Percentiles rank a stretch among this genome's conserved stretches.
phyloP scores from a whole-genome alignment of 1,140 invertebrate genomes.

The Drosophila asahinai region DNA sequence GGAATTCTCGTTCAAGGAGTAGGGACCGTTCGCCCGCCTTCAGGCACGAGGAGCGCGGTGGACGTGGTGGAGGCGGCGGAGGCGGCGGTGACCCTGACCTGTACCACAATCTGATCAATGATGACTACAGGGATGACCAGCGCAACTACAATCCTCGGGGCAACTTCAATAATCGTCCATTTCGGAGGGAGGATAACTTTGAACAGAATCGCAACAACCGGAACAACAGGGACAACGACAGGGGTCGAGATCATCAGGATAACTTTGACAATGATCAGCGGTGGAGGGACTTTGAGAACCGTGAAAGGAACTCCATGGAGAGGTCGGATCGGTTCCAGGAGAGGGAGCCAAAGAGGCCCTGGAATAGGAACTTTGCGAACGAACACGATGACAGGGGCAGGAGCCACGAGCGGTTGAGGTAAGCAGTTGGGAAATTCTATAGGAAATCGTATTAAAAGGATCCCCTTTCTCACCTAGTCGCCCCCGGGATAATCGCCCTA shows the following conservation, averaged over 20 bases:
- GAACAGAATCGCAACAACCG: conserved; percentile 34
- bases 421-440: not conserved
- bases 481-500: conserved; percentile 4
- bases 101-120: conserved; percentile 74
- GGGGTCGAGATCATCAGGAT: conserved; percentile 56
- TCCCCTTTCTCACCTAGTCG: conserved; percentile 3
- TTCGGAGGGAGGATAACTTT: conserved; percentile 60
- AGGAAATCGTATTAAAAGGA: not conserved
- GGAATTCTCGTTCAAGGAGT: conserved; percentile 65
- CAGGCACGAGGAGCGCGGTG: conserved; percentile 30
- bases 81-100: conserved; percentile 65
- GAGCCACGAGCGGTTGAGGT: conserved; percentile 27
- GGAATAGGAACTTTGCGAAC: conserved; percentile 21
- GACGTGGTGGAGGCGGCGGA: conserved; percentile 41
- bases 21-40: conserved; percentile 58
- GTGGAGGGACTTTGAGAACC: conserved; percentile 14
- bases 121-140: conserved; percentile 73
- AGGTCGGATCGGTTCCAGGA: conserved; percentile 17
- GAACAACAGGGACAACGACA: conserved; percentile 13
- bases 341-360: conserved; percentile 13
- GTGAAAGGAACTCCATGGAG: conserved; percentile 23
- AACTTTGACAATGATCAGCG: conserved; percentile 34
- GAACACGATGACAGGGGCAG: conserved; percentile 21
- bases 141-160: conserved; percentile 57
- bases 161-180: conserved; percentile 58